Evolutionary conservation across 2,113 vertebrate genomes (phyloP), one percentile per base, ranked within the genome.

Genomic region (Lampris incognitus): DNA sequence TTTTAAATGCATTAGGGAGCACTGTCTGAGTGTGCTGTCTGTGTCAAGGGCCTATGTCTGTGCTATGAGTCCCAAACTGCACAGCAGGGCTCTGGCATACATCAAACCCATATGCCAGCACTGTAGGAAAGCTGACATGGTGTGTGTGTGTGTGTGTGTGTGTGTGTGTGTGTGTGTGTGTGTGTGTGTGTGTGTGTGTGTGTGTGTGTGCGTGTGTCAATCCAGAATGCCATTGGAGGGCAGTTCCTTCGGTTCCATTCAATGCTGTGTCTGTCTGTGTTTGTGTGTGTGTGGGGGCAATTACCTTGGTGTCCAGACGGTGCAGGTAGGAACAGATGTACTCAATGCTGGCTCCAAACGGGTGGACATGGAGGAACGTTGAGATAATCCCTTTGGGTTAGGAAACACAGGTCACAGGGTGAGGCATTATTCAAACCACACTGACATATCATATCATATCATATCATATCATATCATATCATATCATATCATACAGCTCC

Each of bases 311-410:
- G 94, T 98, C 97, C 89, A 99, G 93, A 40, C 96, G 96, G 87
- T 99, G 96, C 86, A 99, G 93, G 91, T 98, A 99, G 88, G 97
- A 98, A 81, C 97, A 98, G 94, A 99, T 98, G 91, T 98, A 99
- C 91, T 99, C 97, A 56, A 98, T 98, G 92, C 97, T 98, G 73
- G 97, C 97, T 88, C 97, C 97, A 64, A 98, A 98, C 0, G 97
- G 97, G 85, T 99, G 97, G 80, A 98, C 97, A 0, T 98, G 97
- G 75, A 98, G 96, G 83, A 99, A 99, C 0, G 97, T 97, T 1
- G 96, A 97, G 84, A 99, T 98, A 62, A 98, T 99, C 55, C 97
- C 97, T 99, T 86, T 0, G 82, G 78, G 84, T 82, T 75, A 84
- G 40, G 42, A 41, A 10, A 88, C 68, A 87, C 49, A 86, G 72